Conservation (phyloP, 2,797 vertebrate species). For the Nasua narica region DNA sequence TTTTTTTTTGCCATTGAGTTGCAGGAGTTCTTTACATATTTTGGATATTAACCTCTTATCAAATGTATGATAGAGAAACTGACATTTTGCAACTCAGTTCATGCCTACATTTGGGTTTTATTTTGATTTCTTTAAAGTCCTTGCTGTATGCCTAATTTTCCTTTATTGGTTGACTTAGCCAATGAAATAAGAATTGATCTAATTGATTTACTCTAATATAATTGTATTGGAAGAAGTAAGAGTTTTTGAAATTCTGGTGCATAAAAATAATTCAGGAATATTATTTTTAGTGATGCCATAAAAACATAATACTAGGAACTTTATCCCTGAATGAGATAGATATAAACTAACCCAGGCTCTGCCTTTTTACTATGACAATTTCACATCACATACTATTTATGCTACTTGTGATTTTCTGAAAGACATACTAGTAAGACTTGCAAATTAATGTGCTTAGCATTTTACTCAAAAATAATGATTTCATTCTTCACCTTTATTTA, state of each 20-base stretch:
- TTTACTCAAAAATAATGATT: slow-evolving; percentile 80
- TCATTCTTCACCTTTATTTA: slow-evolving; percentile 72
- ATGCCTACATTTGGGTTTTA: not conserved
- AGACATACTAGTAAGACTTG: slow-evolving; percentile 72
- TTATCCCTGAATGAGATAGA: not conserved
- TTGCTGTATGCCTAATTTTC: not conserved
- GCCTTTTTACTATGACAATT: slow-evolving; percentile 47
- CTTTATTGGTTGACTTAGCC: not conserved
- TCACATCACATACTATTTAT: slow-evolving; percentile 60
- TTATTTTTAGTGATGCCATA: slow-evolving; percentile 12
- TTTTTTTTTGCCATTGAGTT: not conserved
- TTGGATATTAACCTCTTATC: not conserved
- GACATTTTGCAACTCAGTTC: not conserved
- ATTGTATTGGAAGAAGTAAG: not conserved
- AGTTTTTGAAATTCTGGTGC: not conserved
- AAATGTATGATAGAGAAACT: not conserved
- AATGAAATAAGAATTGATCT: not conserved
- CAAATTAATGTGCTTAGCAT: slow-evolving; percentile 76
- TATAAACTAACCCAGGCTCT: not conserved
- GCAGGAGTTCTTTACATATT: not conserved
- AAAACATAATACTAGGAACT: not conserved
- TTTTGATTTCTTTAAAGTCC: not conserved
- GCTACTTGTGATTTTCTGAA: slow-evolving; percentile 78
- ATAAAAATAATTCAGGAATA: not conserved
- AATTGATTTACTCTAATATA: not conserved